Evolutionary conservation across 2,113 vertebrate genomes (phyloP), one percentile per base, ranked within the genome.

Genomic region (Oncorhynchus nerka): DNA sequence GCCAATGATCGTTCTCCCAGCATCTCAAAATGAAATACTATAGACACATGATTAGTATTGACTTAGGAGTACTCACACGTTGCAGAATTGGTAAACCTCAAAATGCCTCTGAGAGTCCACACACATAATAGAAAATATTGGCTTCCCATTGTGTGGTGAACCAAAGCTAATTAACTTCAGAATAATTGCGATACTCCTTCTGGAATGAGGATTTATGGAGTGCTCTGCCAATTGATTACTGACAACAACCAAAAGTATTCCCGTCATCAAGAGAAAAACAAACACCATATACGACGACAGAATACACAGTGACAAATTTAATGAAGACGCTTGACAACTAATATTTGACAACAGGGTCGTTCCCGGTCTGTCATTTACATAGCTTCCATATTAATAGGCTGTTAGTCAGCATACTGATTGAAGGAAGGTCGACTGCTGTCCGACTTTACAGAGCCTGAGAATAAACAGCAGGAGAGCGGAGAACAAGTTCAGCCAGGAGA

Each of bases 101-200:
- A 19, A 16, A 15, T 19, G 16, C 51, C 51, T 55, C 16, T 51
- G 15, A 19, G 51, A 55, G 51, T 32, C 15, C 67, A 68, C 67
- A 30, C 15, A 32, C 13, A 26, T 66, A 32, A 26, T 16, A 13
- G 65, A 67, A 39, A 62, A 34, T 39, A 68, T 68, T 19, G 28
- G 67, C 28, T n/a, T 68, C 15, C 30, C 32, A 68, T 68, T 68
- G 67, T 39, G 67, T n/a, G 32, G 30, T 39, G 32, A 68, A 68
- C 67, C 67, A n/a, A 19, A 20, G 67, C 19, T 68, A 68, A 68
- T 68, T 68, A 45, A 19, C 67, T 34, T 20, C 6, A 34, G 67
- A 68, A 68, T 68, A 68, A 68, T 68, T 30, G 32, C 32, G 2
- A 39, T 20, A 34, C 8, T 39, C 9, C 19, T 68, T 45, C 9